Percentiles rank a stretch among this genome's conserved stretches.
phyloP scores from a whole-genome alignment of 2,797 vertebrate genomes.

The Tamandua tetradactyla region DNA sequence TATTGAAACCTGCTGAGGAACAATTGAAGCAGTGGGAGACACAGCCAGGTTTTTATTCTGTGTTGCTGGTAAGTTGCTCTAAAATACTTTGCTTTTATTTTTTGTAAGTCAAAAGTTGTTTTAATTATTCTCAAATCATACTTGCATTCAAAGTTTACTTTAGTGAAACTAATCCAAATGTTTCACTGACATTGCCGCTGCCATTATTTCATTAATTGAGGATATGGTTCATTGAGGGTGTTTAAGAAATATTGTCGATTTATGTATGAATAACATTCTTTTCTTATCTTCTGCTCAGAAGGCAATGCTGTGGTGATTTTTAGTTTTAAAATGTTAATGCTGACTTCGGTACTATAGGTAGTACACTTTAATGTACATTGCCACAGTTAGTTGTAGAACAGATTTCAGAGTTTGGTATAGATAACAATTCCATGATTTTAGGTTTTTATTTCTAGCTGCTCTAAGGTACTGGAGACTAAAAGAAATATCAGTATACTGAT shows the following conservation, averaged over 20 bases:
- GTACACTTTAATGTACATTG: background rate
- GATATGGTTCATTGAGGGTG: background rate
- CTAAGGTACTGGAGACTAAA: too few species aligned
- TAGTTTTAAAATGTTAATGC: background rate
- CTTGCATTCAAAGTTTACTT: background rate
- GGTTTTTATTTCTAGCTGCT: too few species aligned
- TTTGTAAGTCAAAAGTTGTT: constrained; percentile 5
- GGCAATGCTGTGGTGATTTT: background rate
- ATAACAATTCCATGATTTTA: too few species aligned
- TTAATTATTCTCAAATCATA: constrained; percentile 42
- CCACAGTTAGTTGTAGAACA: too few species aligned
- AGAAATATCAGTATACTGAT: too few species aligned
- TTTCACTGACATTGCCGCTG: background rate
- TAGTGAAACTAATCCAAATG: background rate
- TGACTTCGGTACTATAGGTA: background rate
- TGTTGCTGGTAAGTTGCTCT: constrained; percentile 92
- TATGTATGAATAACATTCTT: background rate
- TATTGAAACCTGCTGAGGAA: constrained; percentile 97
- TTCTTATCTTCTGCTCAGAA: background rate
- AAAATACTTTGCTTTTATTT: constrained; percentile 20
- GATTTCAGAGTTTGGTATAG: too few species aligned
- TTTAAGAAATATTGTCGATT: constrained; percentile 25
- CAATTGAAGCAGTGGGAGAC: constrained; percentile 98
- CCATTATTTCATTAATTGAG: background rate
- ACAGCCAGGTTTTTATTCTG: constrained; percentile 97